Percentiles rank a stretch among this genome's conserved stretches.
Evolutionary conservation across 2,113 vertebrate species (phyloP).

Genomic region (Beaufortia kweichowensis): DNA sequence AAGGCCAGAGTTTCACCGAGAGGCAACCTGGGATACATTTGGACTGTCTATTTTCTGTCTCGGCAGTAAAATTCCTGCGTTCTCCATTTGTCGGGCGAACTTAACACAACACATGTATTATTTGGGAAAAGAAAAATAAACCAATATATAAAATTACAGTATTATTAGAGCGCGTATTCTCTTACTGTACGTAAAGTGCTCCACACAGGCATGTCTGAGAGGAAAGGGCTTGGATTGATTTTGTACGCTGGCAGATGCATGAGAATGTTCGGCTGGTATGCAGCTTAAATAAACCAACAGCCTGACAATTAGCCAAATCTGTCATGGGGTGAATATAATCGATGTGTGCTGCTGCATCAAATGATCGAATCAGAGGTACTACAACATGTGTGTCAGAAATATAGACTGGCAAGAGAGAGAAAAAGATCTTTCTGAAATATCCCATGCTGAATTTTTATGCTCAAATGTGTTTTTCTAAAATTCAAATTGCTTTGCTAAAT

Average conservation of each 20-base stretch:
- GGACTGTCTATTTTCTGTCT: slow-evolving; percentile 68
- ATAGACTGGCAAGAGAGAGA: background rate
- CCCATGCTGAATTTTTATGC: slow-evolving; percentile 32
- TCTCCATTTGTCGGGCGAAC: slow-evolving; percentile 60
- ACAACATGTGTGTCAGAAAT: slow-evolving; percentile 24
- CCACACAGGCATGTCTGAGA: slow-evolving; percentile 54
- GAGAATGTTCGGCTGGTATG: slow-evolving; percentile 56
- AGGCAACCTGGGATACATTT: slow-evolving; percentile 68
- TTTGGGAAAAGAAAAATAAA: slow-evolving; percentile 66
- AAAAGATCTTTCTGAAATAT: background rate
- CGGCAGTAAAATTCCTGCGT: slow-evolving; percentile 61
- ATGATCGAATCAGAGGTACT: slow-evolving; percentile 46
- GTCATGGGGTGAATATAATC: slow-evolving; percentile 33
- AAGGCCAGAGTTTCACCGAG: slow-evolving; percentile 61
- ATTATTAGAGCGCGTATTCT: slow-evolving; percentile 64
- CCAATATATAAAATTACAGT: slow-evolving; percentile 69
- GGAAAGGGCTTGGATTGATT: slow-evolving; percentile 57
- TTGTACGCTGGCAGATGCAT: slow-evolving; percentile 46
- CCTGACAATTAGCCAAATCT: slow-evolving; percentile 42
- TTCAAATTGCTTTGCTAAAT: slow-evolving; percentile 36
- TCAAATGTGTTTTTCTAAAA: slow-evolving; percentile 46
- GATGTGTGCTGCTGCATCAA: slow-evolving; percentile 34
- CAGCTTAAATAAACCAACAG: slow-evolving; percentile 49
- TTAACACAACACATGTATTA: slow-evolving; percentile 66
- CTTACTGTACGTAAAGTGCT: slow-evolving; percentile 54